Base-by-base conservation (phyloP, 92 coral and sea anemone genomes). In the Parazoanthus darwini region DNA sequence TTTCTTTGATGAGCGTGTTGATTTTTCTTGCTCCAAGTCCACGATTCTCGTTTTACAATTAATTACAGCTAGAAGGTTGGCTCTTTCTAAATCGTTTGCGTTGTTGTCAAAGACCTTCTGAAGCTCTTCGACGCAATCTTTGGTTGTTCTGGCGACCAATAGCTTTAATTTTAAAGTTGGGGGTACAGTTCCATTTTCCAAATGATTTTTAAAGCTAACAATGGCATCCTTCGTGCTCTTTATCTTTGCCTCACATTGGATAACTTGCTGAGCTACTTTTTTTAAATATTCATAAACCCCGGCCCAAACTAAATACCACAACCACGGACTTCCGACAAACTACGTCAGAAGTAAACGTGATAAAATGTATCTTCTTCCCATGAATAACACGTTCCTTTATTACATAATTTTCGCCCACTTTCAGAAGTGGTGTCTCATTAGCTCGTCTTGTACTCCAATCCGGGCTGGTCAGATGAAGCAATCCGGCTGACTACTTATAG, bases 201-300 rank as follows among this genome's bases (percentile, higher is more conserved):
- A 72, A 23, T 72, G 77, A 13, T n/a, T n/a, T n/a, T n/a, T n/a
- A n/a, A n/a, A n/a, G n/a, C n/a, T 72, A 26, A 11, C 0, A 36
- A 72, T 72, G 39, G 77, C 77, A 72, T 33, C 77, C 39, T 29
- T 72, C 33, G 36, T 68, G 74, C 33, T 68, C 74, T 68, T 68
- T n/a, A 68, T 68, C 29, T 68, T 68, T 22, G 33, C 29, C 74
- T 68, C 36, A 68, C n/a, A 22, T 29, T 68, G 74, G 9, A 68
- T 29, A 16, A 68, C 33, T 68, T 68, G 74, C 9, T 22, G 74
- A 16, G 74, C 74, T 22, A 29, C 29, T 29, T 68, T 68, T 68
- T 16, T 20, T 2, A 68, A 9, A 16, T 29, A 72, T 6, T 72
- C 77, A 4, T 26, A 26, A 26, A 72, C 77, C 33, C 33, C 33